Evolutionary conservation across 2,888 invertebrate species (phyloP).

Genomic region (Cremastobaeus sp.): DNA sequence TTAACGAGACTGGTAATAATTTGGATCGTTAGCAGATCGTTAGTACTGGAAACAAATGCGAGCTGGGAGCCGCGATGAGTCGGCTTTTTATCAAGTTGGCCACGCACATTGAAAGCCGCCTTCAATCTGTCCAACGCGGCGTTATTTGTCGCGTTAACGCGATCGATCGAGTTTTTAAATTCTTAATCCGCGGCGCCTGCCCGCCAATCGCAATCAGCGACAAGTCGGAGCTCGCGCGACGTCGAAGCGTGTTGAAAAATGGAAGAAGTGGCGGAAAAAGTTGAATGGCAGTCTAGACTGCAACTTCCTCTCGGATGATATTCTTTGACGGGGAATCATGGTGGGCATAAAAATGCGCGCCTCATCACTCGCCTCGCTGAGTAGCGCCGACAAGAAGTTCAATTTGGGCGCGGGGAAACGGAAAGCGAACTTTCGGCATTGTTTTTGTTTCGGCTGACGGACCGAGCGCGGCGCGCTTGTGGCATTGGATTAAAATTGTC

Average conservation of each 20-base stretch:
- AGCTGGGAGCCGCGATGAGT: too few relatives aligned
- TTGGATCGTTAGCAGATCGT: too few relatives aligned
- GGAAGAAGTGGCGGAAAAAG: conserved; percentile 27
- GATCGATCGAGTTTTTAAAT: conserved; percentile 8
- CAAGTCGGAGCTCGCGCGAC: conserved; percentile 1
- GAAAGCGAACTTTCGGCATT: conserved; percentile 9
- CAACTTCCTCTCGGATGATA: conserved; percentile 41
- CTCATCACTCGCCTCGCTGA: conserved; percentile 35
- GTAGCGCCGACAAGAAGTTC: conserved; percentile 30
- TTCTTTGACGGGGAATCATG: conserved; percentile 49
- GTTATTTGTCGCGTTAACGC: too few relatives aligned
- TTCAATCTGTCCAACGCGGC: too few relatives aligned
- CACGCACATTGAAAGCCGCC: too few relatives aligned
- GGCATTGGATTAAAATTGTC: too few relatives aligned
- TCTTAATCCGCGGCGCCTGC: neutral
- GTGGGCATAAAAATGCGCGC: conserved; percentile 43
- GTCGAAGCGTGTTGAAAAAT: conserved; percentile 6
- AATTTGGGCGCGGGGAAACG: conserved; percentile 10
- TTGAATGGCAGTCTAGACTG: conserved; percentile 44
- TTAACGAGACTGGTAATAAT: too few relatives aligned
- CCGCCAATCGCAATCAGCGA: conserved; percentile 9
- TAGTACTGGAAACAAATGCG: too few relatives aligned
- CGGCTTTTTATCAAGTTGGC: too few relatives aligned
- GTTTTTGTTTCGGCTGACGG: too few relatives aligned
- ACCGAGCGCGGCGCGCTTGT: too few relatives aligned